phyloP scores from a whole-genome alignment of 2,888 invertebrate species.

The Lepeophtheirus nordmannii region DNA sequence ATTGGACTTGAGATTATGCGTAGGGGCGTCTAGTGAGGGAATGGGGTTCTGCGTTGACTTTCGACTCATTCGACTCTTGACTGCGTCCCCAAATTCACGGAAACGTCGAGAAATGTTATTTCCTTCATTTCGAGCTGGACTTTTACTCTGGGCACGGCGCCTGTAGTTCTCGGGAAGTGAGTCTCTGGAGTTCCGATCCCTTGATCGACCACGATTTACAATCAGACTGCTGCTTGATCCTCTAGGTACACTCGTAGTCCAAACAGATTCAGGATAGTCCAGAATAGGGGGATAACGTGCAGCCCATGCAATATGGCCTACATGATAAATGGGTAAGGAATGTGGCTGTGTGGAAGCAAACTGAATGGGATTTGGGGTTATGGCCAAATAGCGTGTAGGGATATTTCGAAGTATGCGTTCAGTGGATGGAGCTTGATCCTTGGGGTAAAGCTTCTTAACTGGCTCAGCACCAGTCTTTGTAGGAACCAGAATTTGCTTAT shows the following conservation, averaged over 20 bases:
- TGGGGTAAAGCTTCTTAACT: conserved; percentile 27
- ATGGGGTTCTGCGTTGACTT: neutral
- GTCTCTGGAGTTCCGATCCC: neutral
- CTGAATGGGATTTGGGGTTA: neutral
- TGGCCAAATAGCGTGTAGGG: neutral
- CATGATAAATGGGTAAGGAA: conserved; percentile 15
- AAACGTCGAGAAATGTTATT: neutral
- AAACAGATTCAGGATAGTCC: neutral
- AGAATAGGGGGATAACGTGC: conserved; percentile 1
- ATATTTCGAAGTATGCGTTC: neutral
- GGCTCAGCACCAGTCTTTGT: conserved; percentile 28
- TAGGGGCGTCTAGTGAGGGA: neutral
- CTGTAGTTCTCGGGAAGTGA: conserved; percentile 25
- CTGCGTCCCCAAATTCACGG: conserved; percentile 18
- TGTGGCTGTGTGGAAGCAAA: conserved; percentile 16
- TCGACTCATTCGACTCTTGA: conserved; percentile 2
- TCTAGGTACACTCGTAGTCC: conserved; percentile 5
- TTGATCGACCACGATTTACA: neutral
- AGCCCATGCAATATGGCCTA: conserved; percentile 9
- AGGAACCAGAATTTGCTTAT: conserved; percentile 27
- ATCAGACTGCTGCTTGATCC: neutral
- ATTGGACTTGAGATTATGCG: conserved; percentile 1
- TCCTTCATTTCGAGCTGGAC: conserved; percentile 26
- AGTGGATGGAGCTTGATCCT: conserved; percentile 24
- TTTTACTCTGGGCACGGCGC: conserved; percentile 28